A percentile compares a stretch with the other conserved stretches of the same genome.
Evolutionary conservation across 2,797 vertebrate genomes (phyloP).

Genomic region (Rhynchonycteris naso): DNA sequence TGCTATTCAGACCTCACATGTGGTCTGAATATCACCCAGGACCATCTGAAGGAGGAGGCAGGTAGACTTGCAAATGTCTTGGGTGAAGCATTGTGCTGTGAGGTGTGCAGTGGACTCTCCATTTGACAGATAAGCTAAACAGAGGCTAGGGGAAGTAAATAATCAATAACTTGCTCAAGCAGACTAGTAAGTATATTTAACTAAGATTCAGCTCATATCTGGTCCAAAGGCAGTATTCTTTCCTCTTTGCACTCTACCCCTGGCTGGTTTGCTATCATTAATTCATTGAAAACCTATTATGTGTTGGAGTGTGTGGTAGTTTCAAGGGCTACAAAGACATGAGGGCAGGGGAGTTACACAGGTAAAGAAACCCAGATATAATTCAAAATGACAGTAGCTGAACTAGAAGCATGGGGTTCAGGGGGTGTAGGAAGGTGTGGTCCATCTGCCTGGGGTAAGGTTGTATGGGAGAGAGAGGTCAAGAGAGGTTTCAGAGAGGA

Average conservation of each 20-base stretch:
- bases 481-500: not conserved
- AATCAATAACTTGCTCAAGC: not conserved
- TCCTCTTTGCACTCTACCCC: not conserved
- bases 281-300: not conserved
- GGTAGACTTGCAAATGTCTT: not conserved
- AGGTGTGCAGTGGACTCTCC: not conserved
- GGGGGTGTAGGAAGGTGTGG: not conserved
- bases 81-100: not conserved
- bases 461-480: not conserved
- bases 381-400: not conserved
- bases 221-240: not conserved
- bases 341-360: not conserved
- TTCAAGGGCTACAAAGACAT: not conserved
- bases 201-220: not conserved
- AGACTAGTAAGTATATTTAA: not conserved
- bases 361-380: not conserved
- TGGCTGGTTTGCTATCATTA: not conserved
- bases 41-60: constrained; percentile 88
- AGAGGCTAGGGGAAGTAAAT: not conserved
- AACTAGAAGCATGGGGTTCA: not conserved
- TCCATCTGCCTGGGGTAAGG: not conserved
- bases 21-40: constrained; percentile 86
- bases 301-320: not conserved
- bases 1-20: constrained; percentile 82
- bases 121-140: not conserved